These are phyloP conservation scores for Dasysyrphus albostriatus DNA, from an alignment of 2,888 invertebrate genomes.

Conservation along the genomic window DNA sequence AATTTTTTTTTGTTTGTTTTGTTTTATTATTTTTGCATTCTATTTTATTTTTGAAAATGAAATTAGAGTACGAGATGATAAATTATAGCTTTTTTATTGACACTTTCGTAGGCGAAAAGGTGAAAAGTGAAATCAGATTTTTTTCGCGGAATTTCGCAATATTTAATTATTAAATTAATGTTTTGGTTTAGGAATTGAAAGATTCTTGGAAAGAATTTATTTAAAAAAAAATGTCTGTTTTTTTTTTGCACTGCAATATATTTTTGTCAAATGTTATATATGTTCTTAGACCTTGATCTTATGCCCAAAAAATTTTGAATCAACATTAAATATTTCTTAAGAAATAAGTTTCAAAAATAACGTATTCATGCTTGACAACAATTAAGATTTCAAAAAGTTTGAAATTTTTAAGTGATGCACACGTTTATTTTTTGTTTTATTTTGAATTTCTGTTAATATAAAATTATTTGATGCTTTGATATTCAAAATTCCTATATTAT, in stretches of 20 bases:
- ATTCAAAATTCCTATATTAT: too few relatives aligned
- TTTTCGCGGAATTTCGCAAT: background rate
- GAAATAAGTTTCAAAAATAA: too few relatives aligned
- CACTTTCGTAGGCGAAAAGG: conserved; percentile 13
- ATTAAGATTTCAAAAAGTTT: too few relatives aligned
- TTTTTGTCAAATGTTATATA: too few relatives aligned
- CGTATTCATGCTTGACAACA: too few relatives aligned
- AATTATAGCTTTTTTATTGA: background rate
- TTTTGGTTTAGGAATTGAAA: background rate
- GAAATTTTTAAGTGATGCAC: too few relatives aligned
- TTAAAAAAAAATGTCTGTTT: background rate
- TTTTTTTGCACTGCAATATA: background rate
- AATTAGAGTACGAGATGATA: conserved; percentile 44
- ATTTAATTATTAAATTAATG: background rate
- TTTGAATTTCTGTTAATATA: too few relatives aligned
- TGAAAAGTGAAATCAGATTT: conserved; percentile 57
- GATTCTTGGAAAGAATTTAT: background rate
- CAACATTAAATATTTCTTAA: too few relatives aligned
- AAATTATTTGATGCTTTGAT: too few relatives aligned
- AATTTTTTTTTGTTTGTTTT: background rate
- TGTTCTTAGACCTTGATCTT: too few relatives aligned
- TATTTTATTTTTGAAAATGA: background rate
- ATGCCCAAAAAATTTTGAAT: too few relatives aligned
- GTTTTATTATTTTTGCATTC: background rate
- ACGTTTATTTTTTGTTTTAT: too few relatives aligned